These are phyloP conservation scores for Cephalopachus bancanus DNA, from an alignment of 2,797 vertebrate species.

Conservation along the genomic window DNA sequence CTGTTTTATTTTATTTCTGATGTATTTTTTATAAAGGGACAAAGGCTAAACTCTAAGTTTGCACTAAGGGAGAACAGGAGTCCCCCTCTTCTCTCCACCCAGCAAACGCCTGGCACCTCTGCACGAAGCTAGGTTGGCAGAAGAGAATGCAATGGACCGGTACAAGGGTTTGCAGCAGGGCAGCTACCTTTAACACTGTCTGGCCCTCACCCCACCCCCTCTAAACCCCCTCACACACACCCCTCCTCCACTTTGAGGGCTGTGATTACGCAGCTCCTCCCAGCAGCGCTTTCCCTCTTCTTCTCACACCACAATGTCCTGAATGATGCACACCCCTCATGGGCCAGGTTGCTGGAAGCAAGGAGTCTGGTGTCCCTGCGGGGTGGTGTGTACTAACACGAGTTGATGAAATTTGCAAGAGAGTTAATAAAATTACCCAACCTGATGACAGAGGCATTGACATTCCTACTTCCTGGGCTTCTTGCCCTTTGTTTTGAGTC, in stretches of 20 bases:
- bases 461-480: slow-evolving; percentile 74
- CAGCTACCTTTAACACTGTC: background rate
- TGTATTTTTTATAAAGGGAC: slow-evolving; percentile 79
- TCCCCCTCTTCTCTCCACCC: background rate
- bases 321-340: slow-evolving; percentile 4
- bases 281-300: background rate
- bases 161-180: background rate
- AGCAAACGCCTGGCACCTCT: background rate
- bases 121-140: background rate
- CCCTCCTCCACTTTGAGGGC: background rate
- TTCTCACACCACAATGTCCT: background rate
- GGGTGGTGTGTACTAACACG: slow-evolving; percentile 80
- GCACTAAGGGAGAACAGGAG: background rate
- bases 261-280: background rate
- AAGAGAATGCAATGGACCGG: background rate
- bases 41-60: slow-evolving; percentile 58
- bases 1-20: slow-evolving; percentile 77
- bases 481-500: slow-evolving; percentile 84
- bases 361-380: slow-evolving; percentile 59
- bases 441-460: slow-evolving; percentile 83
- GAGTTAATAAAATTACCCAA: slow-evolving; percentile 88
- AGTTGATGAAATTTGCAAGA: slow-evolving; percentile 89
- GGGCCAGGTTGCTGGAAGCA: slow-evolving; percentile 43
- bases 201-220: too few relatives aligned
- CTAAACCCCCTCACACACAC: background rate